Conservation (phyloP, 2,888 invertebrate species). For the Autographa gamma region DNA sequence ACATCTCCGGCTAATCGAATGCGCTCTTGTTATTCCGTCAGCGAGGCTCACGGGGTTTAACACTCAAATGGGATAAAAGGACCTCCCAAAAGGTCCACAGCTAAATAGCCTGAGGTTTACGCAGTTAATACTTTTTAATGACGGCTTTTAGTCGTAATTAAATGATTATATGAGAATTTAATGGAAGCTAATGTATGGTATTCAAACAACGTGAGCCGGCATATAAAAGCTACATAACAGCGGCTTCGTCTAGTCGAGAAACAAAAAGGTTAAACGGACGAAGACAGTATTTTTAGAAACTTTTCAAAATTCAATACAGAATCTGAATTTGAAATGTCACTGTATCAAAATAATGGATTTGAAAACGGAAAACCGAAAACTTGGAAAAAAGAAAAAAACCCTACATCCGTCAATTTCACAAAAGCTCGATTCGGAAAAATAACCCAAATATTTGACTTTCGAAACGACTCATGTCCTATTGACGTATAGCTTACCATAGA, state of each 20-base stretch:
- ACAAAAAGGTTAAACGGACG: not conserved
- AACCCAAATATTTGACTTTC: not conserved
- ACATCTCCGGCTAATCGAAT: conserved; percentile 60
- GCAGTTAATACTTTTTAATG: not conserved
- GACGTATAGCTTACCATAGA: conserved; percentile 4
- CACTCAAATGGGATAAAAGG: conserved; percentile 15
- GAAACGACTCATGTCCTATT: not conserved
- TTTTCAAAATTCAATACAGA: not conserved
- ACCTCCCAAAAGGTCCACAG: not conserved
- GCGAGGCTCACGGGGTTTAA: conserved; percentile 15
- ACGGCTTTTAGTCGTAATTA: conserved; percentile 9
- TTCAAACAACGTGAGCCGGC: not conserved
- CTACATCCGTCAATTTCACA: not conserved
- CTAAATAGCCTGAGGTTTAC: conserved; percentile 8
- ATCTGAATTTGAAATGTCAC: not conserved
- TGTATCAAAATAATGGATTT: not conserved
- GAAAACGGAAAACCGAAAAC: not conserved
- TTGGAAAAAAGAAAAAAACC: not conserved
- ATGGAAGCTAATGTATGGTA: not conserved
- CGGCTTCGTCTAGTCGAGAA: not conserved
- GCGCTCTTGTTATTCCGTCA: conserved; percentile 53
- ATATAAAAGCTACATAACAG: too few species aligned
- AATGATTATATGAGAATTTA: not conserved
- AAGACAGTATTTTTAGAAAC: not conserved
- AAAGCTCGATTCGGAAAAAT: not conserved